These are phyloP conservation scores for Diorhabda elongata DNA, from an alignment of 1,140 invertebrate species.

Conservation along the genomic window DNA sequence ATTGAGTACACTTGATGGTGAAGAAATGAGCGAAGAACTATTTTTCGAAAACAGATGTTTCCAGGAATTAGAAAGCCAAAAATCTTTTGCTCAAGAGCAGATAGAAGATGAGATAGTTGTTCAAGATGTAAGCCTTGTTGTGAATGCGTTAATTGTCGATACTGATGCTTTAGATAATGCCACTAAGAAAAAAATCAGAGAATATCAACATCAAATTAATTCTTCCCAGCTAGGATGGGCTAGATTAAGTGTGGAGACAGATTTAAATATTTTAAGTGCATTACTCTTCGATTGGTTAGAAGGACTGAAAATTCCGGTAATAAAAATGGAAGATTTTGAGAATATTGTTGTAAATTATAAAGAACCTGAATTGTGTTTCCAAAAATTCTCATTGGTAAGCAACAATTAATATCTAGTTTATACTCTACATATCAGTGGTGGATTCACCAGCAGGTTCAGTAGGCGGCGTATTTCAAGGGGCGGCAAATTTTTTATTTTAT, in stretches of 20 bases:
- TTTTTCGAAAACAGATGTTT: slow-evolving; percentile 43
- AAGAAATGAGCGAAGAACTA: slow-evolving; percentile 37
- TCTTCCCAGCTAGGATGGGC: slow-evolving; percentile 63
- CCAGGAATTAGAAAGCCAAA: slow-evolving; percentile 41
- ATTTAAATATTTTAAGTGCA: slow-evolving; percentile 57
- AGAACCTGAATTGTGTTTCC: slow-evolving; percentile 57
- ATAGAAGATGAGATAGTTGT: slow-evolving; percentile 27
- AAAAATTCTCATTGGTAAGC: slow-evolving; percentile 59
- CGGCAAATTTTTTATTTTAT: too few relatives aligned
- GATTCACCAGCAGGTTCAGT: too few relatives aligned
- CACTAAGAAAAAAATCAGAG: slow-evolving; percentile 49
- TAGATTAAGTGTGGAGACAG: slow-evolving; percentile 61
- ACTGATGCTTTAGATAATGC: slow-evolving; percentile 55
- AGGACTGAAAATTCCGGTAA: slow-evolving; percentile 60
- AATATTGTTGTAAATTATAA: slow-evolving; percentile 60
- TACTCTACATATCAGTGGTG: too few relatives aligned
- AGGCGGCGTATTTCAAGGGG: too few relatives aligned
- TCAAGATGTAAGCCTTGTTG: slow-evolving; percentile 30
- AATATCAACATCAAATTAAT: slow-evolving; percentile 62
- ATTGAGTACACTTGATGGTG: slow-evolving; percentile 38
- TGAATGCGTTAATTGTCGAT: slow-evolving; percentile 50
- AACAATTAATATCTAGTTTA: too few relatives aligned
- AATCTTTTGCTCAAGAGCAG: slow-evolving; percentile 35
- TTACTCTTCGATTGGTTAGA: slow-evolving; percentile 70
- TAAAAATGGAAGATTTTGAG: slow-evolving; percentile 64